Evolutionary conservation across 2,888 invertebrate species (phyloP).

Genomic region (Lasius fuliginosus): DNA sequence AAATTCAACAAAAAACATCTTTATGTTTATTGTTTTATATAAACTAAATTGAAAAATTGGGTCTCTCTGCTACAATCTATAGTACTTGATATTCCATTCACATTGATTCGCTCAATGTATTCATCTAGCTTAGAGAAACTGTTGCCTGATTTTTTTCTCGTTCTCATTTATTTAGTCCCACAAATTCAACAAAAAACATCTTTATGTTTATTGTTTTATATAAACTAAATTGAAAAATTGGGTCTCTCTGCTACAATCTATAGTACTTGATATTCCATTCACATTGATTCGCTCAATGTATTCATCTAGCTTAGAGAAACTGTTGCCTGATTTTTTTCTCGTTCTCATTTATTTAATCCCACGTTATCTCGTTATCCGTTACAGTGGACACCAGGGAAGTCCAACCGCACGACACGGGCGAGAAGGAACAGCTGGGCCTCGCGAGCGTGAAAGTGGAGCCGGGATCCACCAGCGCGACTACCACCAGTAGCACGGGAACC

Average conservation of each 20-base stretch:
- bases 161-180: background rate
- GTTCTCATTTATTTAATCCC: background rate
- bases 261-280: no score
- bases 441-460: constrained; percentile 84
- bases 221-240: no score
- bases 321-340: background rate
- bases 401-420: constrained; percentile 84
- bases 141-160: background rate
- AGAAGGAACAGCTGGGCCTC: constrained; percentile 82
- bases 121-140: background rate
- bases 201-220: no score
- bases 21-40: no score
- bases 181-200: background rate
- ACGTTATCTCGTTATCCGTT: constrained; percentile 76
- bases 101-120: background rate
- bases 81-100: no score
- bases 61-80: no score
- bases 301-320: background rate
- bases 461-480: constrained; percentile 81
- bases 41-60: no score
- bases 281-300: background rate
- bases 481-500: constrained; percentile 78
- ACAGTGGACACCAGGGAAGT: constrained; percentile 90
- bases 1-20: background rate
- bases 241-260: no score